Evolutionary conservation across 2,888 invertebrate species (phyloP).

Genomic region (Tinea trinotella): DNA sequence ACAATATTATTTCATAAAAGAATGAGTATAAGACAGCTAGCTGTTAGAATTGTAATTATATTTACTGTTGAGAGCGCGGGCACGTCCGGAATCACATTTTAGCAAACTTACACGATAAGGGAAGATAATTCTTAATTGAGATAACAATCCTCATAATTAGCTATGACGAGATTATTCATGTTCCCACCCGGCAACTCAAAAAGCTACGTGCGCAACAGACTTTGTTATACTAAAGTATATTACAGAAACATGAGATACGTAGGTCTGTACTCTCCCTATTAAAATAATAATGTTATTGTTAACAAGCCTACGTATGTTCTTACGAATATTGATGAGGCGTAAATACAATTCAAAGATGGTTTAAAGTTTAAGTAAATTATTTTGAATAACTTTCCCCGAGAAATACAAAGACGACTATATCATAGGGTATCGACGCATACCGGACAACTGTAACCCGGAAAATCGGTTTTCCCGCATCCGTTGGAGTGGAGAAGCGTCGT

Average conservation of each 20-base stretch:
- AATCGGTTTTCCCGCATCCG: not conserved
- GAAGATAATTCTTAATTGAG: constrained; percentile 9
- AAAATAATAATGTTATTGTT: not conserved
- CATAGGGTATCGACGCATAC: not conserved
- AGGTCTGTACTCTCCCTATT: not conserved
- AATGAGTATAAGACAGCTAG: too few species aligned
- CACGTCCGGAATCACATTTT: not conserved
- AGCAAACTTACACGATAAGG: not conserved
- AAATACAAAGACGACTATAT: constrained; percentile 2
- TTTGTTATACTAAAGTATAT: not conserved
- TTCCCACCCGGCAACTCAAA: constrained; percentile 6
- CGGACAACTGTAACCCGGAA: not conserved
- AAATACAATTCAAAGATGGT: not conserved
- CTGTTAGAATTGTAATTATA: not conserved
- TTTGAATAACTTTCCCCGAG: too few species aligned
- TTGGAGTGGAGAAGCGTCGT: constrained; percentile 19
- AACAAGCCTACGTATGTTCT: not conserved
- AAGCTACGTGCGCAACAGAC: not conserved
- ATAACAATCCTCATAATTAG: constrained; percentile 12
- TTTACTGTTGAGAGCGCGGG: not conserved
- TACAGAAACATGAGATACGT: not conserved
- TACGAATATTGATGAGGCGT: not conserved
- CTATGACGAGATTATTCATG: constrained; percentile 8
- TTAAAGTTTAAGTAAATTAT: too few species aligned
- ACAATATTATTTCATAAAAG: too few species aligned